Base-by-base conservation (phyloP, 2,797 vertebrate genomes). In the Falco columbarius region DNA sequence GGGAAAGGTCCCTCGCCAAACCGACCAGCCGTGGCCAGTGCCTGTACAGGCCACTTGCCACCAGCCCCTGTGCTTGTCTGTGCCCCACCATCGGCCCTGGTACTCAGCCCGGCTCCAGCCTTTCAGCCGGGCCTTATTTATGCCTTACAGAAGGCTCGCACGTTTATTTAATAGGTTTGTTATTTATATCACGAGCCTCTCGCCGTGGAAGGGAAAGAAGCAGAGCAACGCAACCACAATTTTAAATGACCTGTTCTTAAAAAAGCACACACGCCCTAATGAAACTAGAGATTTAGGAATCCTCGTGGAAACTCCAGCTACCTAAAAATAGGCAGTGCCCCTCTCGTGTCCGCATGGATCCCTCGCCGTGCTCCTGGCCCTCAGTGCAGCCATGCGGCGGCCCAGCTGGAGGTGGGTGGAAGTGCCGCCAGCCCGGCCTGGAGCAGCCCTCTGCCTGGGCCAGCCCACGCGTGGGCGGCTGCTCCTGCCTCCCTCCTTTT, bases 221-320 rank as follows among this genome's bases (percentile, higher is more conserved):
- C 2, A 44, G 73, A 91, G 63, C 47, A 0, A 63, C 10, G 5
- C 85, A 88, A 94, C 97, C 79, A 19, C 96, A 91, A 47, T 86
- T 96, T 93, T 46, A 96, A 96, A 96, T 27, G 72, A 90, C 95
- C 90, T 52, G 91, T 86, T 96, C 93, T 90, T 95, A 81, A 97
- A 97, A 97, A 96, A 93, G 91, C 91, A 79, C 89, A 79, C 93
- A 92, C 58, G 6, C 90, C 93, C 90, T 94, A 90, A 94, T 97
- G 96, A 96, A 97, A 97, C 79, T 7, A 93, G 96, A 97, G 96
- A 96, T 95, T 96, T 95, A 89, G 89, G 96, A 96, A 94, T 96
- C 96, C 93, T 96, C 89, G 55, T 90, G 96, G 97, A 96, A 95
- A 96, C 89, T 97, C 94, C 94, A 93, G 86, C 86, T 71, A 54